phyloP scores from a whole-genome alignment of 2,797 vertebrate genomes.

The Smutsia gigantea region DNA sequence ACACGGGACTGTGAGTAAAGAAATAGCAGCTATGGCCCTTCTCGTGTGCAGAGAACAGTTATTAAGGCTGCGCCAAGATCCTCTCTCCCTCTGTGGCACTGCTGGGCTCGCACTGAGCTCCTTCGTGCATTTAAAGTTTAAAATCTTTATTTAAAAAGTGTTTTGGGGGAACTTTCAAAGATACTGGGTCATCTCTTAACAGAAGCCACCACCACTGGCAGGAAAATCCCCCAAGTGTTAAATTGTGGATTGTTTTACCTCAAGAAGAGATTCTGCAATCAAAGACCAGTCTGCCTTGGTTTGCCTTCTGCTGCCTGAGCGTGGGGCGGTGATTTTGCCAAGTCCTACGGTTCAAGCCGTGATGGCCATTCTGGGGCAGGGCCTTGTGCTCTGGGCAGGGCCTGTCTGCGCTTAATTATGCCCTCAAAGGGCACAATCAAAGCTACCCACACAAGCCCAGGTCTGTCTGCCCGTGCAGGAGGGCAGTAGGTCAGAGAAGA shows the following conservation, averaged over 20 bases:
- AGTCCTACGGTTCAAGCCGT: background rate
- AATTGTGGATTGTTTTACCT: constrained; percentile 28
- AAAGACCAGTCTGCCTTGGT: background rate
- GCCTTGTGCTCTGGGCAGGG: background rate
- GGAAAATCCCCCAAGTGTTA: constrained; percentile 38
- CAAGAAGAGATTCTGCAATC: background rate
- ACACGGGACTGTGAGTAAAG: background rate
- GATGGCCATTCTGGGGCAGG: background rate
- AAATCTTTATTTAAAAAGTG: constrained; percentile 37
- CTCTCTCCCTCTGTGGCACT: background rate
- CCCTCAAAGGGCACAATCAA: background rate
- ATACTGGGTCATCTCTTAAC: background rate
- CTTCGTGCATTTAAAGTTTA: background rate
- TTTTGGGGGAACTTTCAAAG: constrained; percentile 35
- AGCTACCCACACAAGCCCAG: background rate
- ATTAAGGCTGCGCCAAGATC: background rate
- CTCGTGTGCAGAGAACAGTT: background rate
- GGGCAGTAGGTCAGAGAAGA: background rate
- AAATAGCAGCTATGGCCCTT: background rate
- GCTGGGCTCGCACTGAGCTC: background rate
- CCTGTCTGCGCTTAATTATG: background rate
- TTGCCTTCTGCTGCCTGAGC: background rate
- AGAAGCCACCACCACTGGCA: background rate
- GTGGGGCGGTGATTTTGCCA: background rate
- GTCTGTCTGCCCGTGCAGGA: background rate